Base-by-base conservation (phyloP, 2,888 invertebrate species). In the Amiota mariae region DNA sequence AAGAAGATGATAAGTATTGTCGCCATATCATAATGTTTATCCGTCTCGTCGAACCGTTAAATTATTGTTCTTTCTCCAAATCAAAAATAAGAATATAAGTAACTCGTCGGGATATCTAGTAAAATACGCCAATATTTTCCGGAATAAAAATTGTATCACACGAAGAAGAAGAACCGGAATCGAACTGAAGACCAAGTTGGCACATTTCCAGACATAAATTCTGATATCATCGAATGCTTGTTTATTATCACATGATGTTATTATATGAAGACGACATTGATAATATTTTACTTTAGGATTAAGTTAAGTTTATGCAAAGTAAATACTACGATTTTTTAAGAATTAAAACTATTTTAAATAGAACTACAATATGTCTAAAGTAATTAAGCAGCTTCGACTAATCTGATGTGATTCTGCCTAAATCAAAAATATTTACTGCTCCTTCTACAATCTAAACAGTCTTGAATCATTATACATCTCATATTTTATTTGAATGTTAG, bases 181-280 rank as follows among this genome's bases (percentile, higher is more conserved):
- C 15, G 71, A 74, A 73, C 72, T 76, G 77, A 79, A 78, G 80
- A 74, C 76, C 72, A 72, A 80, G 79, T 78, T 76, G 79, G 80
- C 85, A 85, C 80, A 78, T 80, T 79, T 78, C 76, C 81, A 84
- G 82, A 81, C 81, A 84, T 84, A 85, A 86, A 84, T 86, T 82
- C 86, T 80, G 81, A 85, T 83, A 85, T 81, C 75, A 76, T 82
- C 57, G 13, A 13, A 36, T 63, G 46, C 13, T 18, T 9, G 12
- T 15, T 24, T n/a, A n/a, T n/a, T n/a, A n/a, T n/a, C n/a, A n/a
- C n/a, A n/a, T n/a, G 36, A 24, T 8, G 36, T 13, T 24, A 10
- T 24, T 24, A 10, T 63, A 36, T 63, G n/a, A 20, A 18, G 15
- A 57, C 10, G 57, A 57, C 57, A 59, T 20, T 59, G 10, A 20